Percentiles rank a stretch among this genome's conserved stretches.
Evolutionary conservation across 2,113 vertebrate species (phyloP).

Genomic region (Himantopus leucocephalus): DNA sequence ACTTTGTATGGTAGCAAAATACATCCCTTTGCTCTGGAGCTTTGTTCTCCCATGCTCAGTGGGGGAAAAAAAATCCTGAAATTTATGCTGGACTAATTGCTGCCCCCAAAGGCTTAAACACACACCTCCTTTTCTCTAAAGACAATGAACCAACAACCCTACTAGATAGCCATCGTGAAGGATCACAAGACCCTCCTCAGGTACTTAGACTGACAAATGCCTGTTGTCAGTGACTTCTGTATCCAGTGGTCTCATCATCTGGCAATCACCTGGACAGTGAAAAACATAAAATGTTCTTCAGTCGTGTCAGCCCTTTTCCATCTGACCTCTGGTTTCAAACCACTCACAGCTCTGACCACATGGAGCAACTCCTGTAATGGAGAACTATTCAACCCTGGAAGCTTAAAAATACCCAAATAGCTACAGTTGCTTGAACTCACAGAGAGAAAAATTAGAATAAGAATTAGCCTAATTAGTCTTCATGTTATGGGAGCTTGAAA

Average conservation of each 20-base stretch:
- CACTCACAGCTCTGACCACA: not conserved
- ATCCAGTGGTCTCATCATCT: not conserved
- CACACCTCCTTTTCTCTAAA: not conserved
- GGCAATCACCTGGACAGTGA: not conserved
- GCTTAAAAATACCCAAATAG: not conserved
- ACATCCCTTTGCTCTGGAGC: not conserved
- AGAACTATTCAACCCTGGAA: not conserved
- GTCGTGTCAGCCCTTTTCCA: not conserved
- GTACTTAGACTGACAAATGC: not conserved
- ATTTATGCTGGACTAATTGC: not conserved
- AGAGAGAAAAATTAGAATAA: not conserved
- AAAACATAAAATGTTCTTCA: not conserved
- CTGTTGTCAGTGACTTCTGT: not conserved
- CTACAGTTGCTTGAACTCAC: not conserved
- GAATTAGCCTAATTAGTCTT: not conserved
- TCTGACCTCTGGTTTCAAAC: not conserved
- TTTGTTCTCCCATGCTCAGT: not conserved
- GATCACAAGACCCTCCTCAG: not conserved
- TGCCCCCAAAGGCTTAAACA: not conserved
- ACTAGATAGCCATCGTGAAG: not conserved
- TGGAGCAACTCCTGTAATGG: not conserved
- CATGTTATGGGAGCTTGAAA: not conserved
- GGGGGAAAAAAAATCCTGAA: rapidly evolving
- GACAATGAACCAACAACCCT: not conserved
- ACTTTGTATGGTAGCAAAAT: not conserved